Base-by-base conservation (phyloP, 2,113 vertebrate species). In the Oncorhynchus keta region DNA sequence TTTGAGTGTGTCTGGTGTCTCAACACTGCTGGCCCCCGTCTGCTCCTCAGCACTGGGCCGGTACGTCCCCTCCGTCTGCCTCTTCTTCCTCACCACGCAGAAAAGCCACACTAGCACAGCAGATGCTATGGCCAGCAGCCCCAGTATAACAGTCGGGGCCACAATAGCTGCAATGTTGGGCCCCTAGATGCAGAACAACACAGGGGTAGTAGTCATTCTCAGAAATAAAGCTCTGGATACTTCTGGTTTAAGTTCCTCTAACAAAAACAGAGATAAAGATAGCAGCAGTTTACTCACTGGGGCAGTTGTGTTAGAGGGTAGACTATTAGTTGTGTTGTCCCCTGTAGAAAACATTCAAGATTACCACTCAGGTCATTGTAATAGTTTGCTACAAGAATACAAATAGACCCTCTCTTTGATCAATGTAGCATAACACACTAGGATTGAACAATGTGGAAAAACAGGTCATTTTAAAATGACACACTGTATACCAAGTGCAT, bases 51-150 rank as follows among this genome's bases (percentile, higher is more conserved):
- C 92, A 68, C 96, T 97, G 67, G 96, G 96, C 73, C 91, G 87
- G 84, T 97, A 97, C 39, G 95, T 96, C 74, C 96, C 96, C 83
- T 97, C 95, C 0, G 95, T 96, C 91, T 96, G 95, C 18, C 96
- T 89, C 80, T 95, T 96, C 92, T 96, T 95, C 32, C 93, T 93
- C 65, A 97, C 95, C 83, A 92, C 86, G 3, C 87, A 91, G 79
- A 95, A 85, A 20, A 96, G 82, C 70, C 86, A 92, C 28, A 86
- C 51, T 1, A 91, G 79, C 12, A 90, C 81, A 4, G 83, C 92
- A 14, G 79, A 66, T n/a, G 91, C 89, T 0, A 94, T 91, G 71
- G 92, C 85, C 76, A 96, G 79, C 13, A 94, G 64, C 1, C 87
- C 90, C 1, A 89, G 82, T 5, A 94, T 88, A 30, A 96, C 92